A percentile compares a stretch with the other conserved stretches of the same genome.
Evolutionary conservation across 2,888 invertebrate species (phyloP).

Genomic region (Silvanus unidentatus): DNA sequence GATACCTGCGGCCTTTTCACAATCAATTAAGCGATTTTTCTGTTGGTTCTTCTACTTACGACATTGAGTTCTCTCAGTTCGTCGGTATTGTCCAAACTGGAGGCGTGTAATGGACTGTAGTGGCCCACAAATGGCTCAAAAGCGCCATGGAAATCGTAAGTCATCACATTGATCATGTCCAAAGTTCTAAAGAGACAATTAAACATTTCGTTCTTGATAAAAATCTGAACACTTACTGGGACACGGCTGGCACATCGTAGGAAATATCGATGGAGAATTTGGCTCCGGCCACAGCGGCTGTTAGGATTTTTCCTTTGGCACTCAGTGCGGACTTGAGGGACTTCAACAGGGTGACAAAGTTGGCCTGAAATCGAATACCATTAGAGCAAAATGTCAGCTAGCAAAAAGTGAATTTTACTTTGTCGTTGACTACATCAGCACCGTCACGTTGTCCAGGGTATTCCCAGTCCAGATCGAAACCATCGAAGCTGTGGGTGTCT

Average conservation of each 20-base stretch:
- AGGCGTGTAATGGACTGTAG: constrained; percentile 57
- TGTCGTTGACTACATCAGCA: constrained; percentile 16
- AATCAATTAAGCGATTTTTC: no score
- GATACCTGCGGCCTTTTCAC: constrained; percentile 45
- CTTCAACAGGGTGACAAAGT: constrained; percentile 26
- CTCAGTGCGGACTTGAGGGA: constrained; percentile 26
- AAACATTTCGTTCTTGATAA: background rate
- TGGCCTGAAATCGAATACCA: constrained; percentile 32
- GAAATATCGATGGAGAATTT: constrained; percentile 27
- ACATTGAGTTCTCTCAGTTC: constrained; percentile 21
- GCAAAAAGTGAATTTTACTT: constrained; percentile 9
- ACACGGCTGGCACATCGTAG: constrained; percentile 28
- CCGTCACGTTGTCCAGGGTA: constrained; percentile 57
- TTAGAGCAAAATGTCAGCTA: constrained; percentile 2
- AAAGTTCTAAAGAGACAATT: constrained; percentile 23
- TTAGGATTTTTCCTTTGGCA: constrained; percentile 26
- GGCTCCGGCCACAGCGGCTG: constrained; percentile 33
- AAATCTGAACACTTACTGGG: constrained; percentile 26
- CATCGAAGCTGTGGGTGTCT: constrained; percentile 57
- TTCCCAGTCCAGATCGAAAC: constrained; percentile 81
- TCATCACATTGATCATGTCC: constrained; percentile 45
- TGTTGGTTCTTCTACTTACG: constrained; percentile 21
- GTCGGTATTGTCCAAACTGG: constrained; percentile 40
- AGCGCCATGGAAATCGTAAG: constrained; percentile 59
- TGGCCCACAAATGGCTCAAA: constrained; percentile 60